These are phyloP conservation scores for Tetramorium alpestre DNA, from an alignment of 1,140 invertebrate genomes.

Conservation along the genomic window DNA sequence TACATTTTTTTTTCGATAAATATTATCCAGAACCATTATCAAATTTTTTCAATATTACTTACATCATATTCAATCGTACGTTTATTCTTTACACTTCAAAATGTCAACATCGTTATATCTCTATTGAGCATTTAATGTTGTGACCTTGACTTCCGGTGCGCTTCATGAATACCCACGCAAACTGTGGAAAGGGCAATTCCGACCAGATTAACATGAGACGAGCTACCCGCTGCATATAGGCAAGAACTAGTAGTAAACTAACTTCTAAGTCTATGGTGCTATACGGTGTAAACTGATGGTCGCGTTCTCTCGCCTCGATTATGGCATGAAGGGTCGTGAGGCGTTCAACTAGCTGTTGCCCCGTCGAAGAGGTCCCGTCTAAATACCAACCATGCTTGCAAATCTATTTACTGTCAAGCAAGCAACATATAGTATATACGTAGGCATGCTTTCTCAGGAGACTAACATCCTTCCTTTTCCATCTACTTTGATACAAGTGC, in stretches of 20 bases:
- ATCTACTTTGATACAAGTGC: neutral
- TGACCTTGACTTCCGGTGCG: neutral
- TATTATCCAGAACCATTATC: neutral
- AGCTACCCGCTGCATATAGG: neutral
- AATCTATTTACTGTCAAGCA: neutral
- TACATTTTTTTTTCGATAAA: neutral
- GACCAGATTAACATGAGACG: neutral
- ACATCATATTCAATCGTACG: neutral
- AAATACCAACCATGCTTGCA: neutral
- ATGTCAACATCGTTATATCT: neutral
- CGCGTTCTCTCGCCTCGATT: neutral
- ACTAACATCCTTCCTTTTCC: neutral
- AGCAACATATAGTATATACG: neutral
- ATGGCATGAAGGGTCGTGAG: neutral
- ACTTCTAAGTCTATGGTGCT: neutral
- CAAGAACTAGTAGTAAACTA: neutral
- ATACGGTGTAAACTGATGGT: neutral
- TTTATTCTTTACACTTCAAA: neutral
- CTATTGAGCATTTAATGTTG: constrained; percentile 21
- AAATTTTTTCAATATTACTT: neutral
- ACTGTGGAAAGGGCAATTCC: neutral
- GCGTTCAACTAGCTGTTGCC: neutral
- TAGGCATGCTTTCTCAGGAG: neutral
- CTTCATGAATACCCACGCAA: neutral
- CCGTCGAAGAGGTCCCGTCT: neutral